Base-by-base conservation (phyloP, 2,797 vertebrate genomes). In the Danio albolineatus region DNA sequence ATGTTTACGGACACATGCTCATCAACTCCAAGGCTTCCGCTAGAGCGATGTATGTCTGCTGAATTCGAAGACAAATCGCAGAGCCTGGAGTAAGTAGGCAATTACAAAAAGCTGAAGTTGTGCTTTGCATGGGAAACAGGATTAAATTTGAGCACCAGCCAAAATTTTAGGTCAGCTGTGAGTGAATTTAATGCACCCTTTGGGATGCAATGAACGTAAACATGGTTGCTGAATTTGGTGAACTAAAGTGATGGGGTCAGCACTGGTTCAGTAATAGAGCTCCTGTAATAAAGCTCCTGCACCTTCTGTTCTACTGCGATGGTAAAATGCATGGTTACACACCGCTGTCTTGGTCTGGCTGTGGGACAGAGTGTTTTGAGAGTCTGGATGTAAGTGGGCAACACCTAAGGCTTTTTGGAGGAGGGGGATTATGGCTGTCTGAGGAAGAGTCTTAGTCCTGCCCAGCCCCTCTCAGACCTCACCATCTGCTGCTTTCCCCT, bases 61-160 rank as follows among this genome's bases (percentile, higher is more conserved):
- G 44, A 85, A 86, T 83, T 84, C 73, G 7, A 83, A 72, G 75
- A 87, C 80, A 59, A 82, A 77, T 82, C 77, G 73, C 60, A 44
- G 28, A 44, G 81, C 51, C 80, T 84, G 72, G 80, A 89, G 85
- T 84, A 79, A 88, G 85, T 73, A 84, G 77, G 84, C 83, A 86
- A 88, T 89, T 78, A 85, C 85, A 61, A 84, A 85, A 83, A 87
- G 75, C 75, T 78, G 82, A 86, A 87, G 67, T 85, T 87, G 76
- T 86, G 82, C 76, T 80, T 86, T 76, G 67, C 21, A 53, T 67
- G 81, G 76, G 61, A 78, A 90, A 89, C 86, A 84, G 82, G 80
- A 88, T 89, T 88, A 85, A 66, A 56, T 60, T 4, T 46, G 76
- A 81, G 62, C 80, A 84, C 9, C 69, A 85, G 86, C 79, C 76